phyloP scores from a whole-genome alignment of 2,797 vertebrate genomes.

The Brachyrhaphis roseni region DNA sequence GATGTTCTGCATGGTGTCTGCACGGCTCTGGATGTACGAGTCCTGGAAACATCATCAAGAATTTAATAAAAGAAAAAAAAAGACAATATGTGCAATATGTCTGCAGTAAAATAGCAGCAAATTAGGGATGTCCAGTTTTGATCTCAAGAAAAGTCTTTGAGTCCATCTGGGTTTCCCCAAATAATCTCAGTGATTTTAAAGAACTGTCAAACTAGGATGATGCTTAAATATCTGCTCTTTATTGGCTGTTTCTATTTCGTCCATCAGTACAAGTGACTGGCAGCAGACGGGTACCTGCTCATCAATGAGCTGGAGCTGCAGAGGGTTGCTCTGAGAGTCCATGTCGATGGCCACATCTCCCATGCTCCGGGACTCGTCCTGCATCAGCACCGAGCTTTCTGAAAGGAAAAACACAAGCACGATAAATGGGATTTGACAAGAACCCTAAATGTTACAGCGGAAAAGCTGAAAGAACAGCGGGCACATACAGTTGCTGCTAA shows the following conservation, averaged over 20 bases:
- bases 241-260: neutral
- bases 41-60: conserved; percentile 75
- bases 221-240: neutral
- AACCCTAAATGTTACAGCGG: conserved; percentile 39
- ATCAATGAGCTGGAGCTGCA: conserved; percentile 92
- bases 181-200: neutral
- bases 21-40: conserved; percentile 93
- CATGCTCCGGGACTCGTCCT: conserved; percentile 86
- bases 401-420: conserved; percentile 37
- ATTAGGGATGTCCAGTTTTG: neutral
- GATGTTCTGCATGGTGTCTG: conserved; percentile 95
- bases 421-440: conserved; percentile 38
- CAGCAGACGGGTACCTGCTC: conserved; percentile 83
- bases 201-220: neutral
- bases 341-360: conserved; percentile 90
- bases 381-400: conserved; percentile 90
- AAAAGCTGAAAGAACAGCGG: conserved; percentile 66
- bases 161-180: neutral
- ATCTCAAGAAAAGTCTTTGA: neutral
- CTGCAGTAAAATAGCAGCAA: neutral
- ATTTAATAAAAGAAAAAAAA: neutral
- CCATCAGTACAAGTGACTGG: conserved; percentile 5
- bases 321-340: conserved; percentile 85
- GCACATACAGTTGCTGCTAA: conserved; percentile 63
- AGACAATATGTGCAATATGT: neutral